A percentile compares a stretch with the other conserved stretches of the same genome.
These are phyloP conservation scores for Kryphioiulus occultus DNA, from an alignment of 2,888 invertebrate genomes.

Conservation along the genomic window DNA sequence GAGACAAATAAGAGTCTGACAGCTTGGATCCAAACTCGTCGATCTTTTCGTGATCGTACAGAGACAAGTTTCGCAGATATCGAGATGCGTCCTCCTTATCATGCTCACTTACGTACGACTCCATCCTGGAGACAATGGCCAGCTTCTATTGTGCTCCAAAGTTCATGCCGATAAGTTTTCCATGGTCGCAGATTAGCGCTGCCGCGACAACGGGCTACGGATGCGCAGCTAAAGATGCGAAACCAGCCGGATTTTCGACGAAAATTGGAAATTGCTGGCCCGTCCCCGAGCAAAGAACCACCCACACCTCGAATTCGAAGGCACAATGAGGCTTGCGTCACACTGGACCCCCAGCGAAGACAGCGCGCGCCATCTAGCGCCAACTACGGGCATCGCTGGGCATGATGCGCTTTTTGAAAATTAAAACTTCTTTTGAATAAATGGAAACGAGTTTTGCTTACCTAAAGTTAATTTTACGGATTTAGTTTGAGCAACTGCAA, in stretches of 20 bases:
- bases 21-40: not conserved
- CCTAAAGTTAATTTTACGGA: too few relatives aligned
- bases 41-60: slow-evolving; percentile 4
- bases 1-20: not conserved
- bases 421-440: too few relatives aligned
- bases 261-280: not conserved
- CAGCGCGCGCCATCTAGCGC: not conserved
- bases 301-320: not conserved
- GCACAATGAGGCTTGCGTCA: not conserved
- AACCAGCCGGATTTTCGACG: not conserved
- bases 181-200: not conserved
- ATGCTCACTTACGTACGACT: not conserved
- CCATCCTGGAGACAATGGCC: not conserved
- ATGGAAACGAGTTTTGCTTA: too few relatives aligned
- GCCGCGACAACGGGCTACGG: not conserved
- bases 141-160: not conserved
- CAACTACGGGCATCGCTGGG: too few relatives aligned
- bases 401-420: too few relatives aligned
- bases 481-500: too few relatives aligned
- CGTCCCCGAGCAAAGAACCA: not conserved
- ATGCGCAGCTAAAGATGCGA: not conserved
- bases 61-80: not conserved
- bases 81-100: not conserved
- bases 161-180: not conserved
- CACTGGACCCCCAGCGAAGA: not conserved